phyloP scores from a whole-genome alignment of 2,113 vertebrate genomes.

The Periophthalmodon schlosseri region DNA sequence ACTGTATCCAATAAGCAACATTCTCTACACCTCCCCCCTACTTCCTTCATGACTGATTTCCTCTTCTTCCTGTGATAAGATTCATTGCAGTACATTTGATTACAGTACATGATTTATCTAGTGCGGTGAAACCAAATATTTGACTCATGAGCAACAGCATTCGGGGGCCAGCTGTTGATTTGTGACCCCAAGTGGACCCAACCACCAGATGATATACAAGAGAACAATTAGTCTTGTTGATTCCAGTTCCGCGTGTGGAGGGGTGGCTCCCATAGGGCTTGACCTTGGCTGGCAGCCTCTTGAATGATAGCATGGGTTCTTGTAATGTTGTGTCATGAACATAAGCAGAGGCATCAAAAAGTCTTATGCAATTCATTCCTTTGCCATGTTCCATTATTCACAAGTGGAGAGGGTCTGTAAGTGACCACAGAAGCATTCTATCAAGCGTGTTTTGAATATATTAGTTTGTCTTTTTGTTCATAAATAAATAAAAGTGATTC shows the following conservation, averaged over 20 bases:
- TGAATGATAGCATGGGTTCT: slow-evolving; percentile 39
- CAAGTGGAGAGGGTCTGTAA: slow-evolving; percentile 46
- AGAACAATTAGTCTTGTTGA: slow-evolving; percentile 37
- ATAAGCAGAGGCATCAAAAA: slow-evolving; percentile 37
- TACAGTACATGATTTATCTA: slow-evolving; percentile 59
- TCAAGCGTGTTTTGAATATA: slow-evolving; percentile 50
- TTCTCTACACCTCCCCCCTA: background rate
- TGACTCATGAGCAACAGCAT: slow-evolving; percentile 22
- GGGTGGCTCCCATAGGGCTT: slow-evolving; percentile 27
- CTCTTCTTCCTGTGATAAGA: slow-evolving; percentile 70
- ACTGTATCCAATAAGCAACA: background rate
- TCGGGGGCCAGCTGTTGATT: slow-evolving; percentile 19
- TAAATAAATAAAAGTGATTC: background rate
- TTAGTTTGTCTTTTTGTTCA: slow-evolving; percentile 40
- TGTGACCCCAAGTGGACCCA: slow-evolving; percentile 14
- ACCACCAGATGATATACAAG: slow-evolving; percentile 8
- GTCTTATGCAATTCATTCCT: slow-evolving; percentile 36
- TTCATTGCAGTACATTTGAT: slow-evolving; percentile 49
- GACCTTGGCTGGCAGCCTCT: slow-evolving; percentile 24
- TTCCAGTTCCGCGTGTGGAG: slow-evolving; percentile 23
- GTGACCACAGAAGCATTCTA: slow-evolving; percentile 30
- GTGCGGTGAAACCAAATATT: slow-evolving; percentile 34
- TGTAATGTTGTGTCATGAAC: slow-evolving; percentile 54
- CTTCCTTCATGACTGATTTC: slow-evolving; percentile 67
- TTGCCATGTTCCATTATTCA: slow-evolving; percentile 45